Base-by-base conservation (phyloP, 2,888 invertebrate species). In the Sminthurinus aureus region DNA sequence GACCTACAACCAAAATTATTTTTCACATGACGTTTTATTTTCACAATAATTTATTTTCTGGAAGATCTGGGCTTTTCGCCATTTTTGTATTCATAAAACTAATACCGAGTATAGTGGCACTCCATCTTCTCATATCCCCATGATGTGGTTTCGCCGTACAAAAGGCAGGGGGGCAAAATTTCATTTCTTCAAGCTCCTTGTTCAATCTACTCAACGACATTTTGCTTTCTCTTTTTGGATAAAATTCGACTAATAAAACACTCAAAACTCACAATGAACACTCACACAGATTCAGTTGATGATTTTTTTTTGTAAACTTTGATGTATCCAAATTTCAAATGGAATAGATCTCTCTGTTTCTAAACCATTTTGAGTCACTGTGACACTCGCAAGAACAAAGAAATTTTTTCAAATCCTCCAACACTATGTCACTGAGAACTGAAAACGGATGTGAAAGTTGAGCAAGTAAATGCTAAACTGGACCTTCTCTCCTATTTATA, bases 131-230 rank as follows among this genome's bases (percentile, higher is more conserved):
- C 83, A 83, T 83, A 38, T 83, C 83, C 8, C 83, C 83, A 26
- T 83, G 83, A 83, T 83, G 12, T n/a, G 83, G 83, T n/a, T 83
- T 83, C 0, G 83, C 83, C 13, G 76, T 26, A 38, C 83, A 83
- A 58, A 83, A 83, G 50, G 83, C 77, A 26, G 83, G 83, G 18
- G 83, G 83, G 71, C 83, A 83, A 67, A 78, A 83, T 20, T 71
- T 83, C 83, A 83, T 83, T 52, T 83, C 83, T 71, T 83, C 78
- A 26, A 83, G 58, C 78, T 83, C 83, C 78, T 79, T 83, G 18
- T 20, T 83, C n/a, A 83, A 22, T 79, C 83, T 69, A 51, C 78
- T 79, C 67, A 83, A 73, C n/a, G 83, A 83, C 83, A 83, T 83
- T 24, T 58, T 77, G 22, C 1, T 22, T n/a, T 50, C 6, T 38